phyloP scores from a whole-genome alignment of 2,797 vertebrate genomes.

The Taeniopygia guttata region DNA sequence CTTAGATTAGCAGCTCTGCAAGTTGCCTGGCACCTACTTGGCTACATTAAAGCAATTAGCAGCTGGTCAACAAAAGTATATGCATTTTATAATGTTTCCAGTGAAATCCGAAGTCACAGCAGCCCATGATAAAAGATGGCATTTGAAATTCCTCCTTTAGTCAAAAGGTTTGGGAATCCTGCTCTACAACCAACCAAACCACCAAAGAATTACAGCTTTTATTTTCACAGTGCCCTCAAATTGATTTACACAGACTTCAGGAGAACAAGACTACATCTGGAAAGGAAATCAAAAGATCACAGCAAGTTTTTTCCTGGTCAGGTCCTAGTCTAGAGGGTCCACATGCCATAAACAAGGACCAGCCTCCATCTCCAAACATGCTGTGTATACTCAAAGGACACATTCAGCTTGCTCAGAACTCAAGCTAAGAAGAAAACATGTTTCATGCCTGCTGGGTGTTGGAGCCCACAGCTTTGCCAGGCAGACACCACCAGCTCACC shows the following conservation, averaged over 20 bases:
- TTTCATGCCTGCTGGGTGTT: not conserved
- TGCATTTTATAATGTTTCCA: not conserved
- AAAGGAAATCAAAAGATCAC: not conserved
- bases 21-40: rapidly evolving
- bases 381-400: not conserved
- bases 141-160: not conserved
- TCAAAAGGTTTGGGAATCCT: not conserved
- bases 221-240: not conserved
- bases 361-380: not conserved
- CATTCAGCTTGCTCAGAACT: not conserved
- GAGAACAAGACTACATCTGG: not conserved
- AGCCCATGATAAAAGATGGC: not conserved
- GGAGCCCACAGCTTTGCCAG: not conserved
- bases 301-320: not conserved
- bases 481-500: not conserved
- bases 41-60: not conserved
- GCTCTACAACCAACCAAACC: not conserved
- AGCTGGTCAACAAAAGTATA: not conserved
- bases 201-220: not conserved
- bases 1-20: not conserved
- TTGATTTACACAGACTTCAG: not conserved
- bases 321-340: not conserved
- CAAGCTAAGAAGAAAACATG: not conserved
- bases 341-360: not conserved
- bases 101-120: not conserved